Evolutionary conservation across 2,113 vertebrate species (phyloP).

Genomic region (Perca schrenkii): DNA sequence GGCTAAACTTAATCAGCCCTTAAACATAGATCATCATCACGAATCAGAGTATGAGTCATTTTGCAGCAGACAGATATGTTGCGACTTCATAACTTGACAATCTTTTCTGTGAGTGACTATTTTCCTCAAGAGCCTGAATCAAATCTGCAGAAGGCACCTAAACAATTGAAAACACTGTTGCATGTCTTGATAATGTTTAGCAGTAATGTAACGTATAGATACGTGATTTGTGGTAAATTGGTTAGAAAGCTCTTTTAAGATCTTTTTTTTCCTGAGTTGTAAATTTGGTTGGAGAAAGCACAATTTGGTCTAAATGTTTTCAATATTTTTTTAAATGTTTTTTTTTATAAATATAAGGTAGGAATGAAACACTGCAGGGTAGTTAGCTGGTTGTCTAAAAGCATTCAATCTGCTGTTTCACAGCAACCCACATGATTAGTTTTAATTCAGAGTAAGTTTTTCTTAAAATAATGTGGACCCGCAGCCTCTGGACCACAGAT

Average conservation of each 20-base stretch:
- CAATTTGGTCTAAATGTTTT: constrained; percentile 43
- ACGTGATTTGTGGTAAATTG: constrained; percentile 34
- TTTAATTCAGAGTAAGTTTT: constrained; percentile 64
- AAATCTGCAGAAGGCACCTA: constrained; percentile 9
- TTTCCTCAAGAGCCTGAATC: background rate
- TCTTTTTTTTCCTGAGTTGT: constrained; percentile 17
- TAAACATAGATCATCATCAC: background rate
- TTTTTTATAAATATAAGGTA: constrained; percentile 38
- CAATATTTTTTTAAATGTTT: constrained; percentile 29
- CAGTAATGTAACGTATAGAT: background rate
- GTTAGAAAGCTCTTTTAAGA: background rate
- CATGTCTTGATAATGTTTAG: constrained; percentile 4
- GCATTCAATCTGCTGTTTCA: constrained; percentile 57
- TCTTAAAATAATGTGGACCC: constrained; percentile 33
- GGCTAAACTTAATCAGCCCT: background rate
- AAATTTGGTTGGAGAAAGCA: constrained; percentile 30
- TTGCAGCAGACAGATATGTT: background rate
- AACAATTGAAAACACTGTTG: constrained; percentile 17
- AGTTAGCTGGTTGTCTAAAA: constrained; percentile 2
- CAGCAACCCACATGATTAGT: constrained; percentile 55
- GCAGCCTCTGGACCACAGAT: constrained; percentile 38
- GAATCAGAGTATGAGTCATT: background rate
- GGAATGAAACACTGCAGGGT: constrained; percentile 40
- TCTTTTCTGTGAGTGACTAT: background rate
- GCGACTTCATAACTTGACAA: background rate